These are phyloP conservation scores for Hydropsyche betteni DNA, from an alignment of 2,888 invertebrate species.

Conservation along the genomic window DNA sequence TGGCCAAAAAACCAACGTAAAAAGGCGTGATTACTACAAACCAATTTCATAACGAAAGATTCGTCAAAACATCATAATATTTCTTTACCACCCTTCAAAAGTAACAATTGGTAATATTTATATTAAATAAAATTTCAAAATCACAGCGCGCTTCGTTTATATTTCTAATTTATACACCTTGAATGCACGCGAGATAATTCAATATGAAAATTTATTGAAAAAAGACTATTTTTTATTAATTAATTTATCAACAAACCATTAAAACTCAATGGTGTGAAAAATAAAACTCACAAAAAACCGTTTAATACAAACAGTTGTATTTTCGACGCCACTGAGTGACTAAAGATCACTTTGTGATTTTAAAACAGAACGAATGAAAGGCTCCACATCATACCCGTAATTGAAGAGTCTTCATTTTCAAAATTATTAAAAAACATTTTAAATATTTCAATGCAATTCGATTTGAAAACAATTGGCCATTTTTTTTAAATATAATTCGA, in stretches of 20 bases:
- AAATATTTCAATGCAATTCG: not conserved
- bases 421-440: not conserved
- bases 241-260: too few species aligned
- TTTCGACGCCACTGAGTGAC: not conserved
- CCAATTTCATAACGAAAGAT: not conserved
- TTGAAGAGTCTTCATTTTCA: not conserved
- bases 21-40: conserved; percentile 37
- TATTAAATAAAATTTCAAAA: conserved; percentile 18
- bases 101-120: conserved; percentile 1
- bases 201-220: not conserved
- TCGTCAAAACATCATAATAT: not conserved
- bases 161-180: conserved; percentile 28
- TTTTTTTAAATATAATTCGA: too few species aligned
- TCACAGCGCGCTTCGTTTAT: not conserved
- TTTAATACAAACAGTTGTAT: too few species aligned
- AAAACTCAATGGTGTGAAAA: too few species aligned
- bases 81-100: conserved; percentile 7
- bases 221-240: too few species aligned
- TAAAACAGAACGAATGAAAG: not conserved
- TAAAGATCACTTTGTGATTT: conserved; percentile 17
- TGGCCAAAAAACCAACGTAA: conserved; percentile 52
- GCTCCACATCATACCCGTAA: not conserved
- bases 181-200: conserved; percentile 3
- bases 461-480: not conserved
- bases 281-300: too few species aligned